A percentile compares a stretch with the other conserved stretches of the same genome.
phyloP scores from a whole-genome alignment of 2,797 vertebrate species.

The Schizopygopsis pylzovi region DNA sequence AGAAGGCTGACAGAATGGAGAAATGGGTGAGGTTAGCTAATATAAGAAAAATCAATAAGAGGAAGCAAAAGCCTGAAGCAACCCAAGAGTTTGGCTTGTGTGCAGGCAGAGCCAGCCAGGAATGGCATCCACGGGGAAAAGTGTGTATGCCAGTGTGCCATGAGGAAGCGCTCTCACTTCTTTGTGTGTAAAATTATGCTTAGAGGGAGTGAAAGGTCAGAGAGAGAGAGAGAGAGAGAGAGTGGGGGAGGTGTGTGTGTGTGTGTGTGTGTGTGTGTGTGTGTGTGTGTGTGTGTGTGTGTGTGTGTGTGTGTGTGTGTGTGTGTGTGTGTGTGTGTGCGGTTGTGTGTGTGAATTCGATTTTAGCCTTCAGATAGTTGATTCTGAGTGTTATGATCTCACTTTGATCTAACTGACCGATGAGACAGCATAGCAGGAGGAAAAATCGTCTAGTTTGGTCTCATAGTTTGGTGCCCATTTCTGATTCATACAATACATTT shows the following conservation, averaged over 20 bases:
- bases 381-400: constrained; percentile 31
- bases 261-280: background rate
- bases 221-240: background rate
- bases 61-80: constrained; percentile 47
- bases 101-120: constrained; percentile 25
- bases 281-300: background rate
- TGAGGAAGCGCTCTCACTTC: constrained; percentile 43
- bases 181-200: constrained; percentile 62
- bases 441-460: too few species aligned
- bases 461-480: constrained; percentile 31
- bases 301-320: constrained; percentile 7
- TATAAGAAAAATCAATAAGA: constrained; percentile 50
- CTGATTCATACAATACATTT: background rate
- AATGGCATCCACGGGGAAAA: constrained; percentile 40
- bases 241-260: too few species aligned
- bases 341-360: constrained; percentile 22
- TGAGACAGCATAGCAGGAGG: constrained; percentile 6
- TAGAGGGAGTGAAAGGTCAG: constrained; percentile 38
- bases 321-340: constrained; percentile 4
- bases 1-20: constrained; percentile 29
- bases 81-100: constrained; percentile 52
- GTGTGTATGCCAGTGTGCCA: constrained; percentile 42
- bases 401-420: constrained; percentile 32
- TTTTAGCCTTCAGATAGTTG: constrained; percentile 45
- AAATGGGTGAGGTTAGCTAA: constrained; percentile 41